A percentile compares a stretch with the other conserved stretches of the same genome.
These are phyloP conservation scores for Drosophila sucinea DNA, from an alignment of 1,140 invertebrate genomes.

Conservation along the genomic window DNA sequence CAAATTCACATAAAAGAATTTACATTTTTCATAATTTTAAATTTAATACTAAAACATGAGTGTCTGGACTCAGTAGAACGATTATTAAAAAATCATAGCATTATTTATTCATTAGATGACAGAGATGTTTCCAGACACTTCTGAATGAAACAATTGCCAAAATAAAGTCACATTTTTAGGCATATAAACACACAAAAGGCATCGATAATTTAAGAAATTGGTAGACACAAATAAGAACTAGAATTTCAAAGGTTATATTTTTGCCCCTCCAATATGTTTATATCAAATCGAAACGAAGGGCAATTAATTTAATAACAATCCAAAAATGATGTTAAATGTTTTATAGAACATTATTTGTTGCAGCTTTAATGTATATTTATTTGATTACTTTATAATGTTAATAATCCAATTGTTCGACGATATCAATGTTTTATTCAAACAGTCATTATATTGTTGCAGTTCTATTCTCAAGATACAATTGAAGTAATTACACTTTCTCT, in stretches of 20 bases:
- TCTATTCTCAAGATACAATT: background rate
- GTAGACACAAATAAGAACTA: no score
- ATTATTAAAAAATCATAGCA: background rate
- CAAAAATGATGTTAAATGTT: background rate
- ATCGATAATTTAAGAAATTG: background rate
- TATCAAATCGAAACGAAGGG: no score
- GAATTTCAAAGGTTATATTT: no score
- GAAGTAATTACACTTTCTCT: conserved; percentile 15
- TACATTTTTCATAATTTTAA: no score
- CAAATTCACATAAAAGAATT: no score
- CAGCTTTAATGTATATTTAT: background rate
- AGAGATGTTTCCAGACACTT: background rate
- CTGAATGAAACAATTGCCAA: background rate
- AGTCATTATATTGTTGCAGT: background rate
- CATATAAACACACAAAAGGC: background rate
- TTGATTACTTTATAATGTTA: no score
- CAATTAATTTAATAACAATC: no score
- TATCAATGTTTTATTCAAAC: background rate
- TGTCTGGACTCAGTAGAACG: no score
- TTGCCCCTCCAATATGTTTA: no score
- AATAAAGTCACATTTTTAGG: background rate
- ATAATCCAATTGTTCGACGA: background rate
- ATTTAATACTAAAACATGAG: no score
- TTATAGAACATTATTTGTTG: background rate
- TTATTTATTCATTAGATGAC: background rate